Conservation (phyloP, 2,888 invertebrate genomes). For the Rugalucina vietnamica region DNA sequence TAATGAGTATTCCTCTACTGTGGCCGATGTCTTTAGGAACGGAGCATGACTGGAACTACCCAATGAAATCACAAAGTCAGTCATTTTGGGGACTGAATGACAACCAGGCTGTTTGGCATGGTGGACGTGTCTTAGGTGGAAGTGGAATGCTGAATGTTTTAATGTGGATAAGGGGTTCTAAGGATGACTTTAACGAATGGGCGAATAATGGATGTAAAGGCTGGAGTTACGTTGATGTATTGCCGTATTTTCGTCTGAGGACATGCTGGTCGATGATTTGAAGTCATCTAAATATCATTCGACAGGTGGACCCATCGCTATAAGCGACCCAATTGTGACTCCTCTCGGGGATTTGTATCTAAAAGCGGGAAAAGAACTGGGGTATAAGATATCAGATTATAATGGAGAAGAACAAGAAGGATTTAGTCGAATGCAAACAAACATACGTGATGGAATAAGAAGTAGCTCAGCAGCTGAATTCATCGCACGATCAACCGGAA, state of each 20-base stretch:
- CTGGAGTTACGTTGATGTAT: constrained; percentile 93
- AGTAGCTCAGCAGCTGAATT: constrained; percentile 78
- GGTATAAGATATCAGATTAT: constrained; percentile 85
- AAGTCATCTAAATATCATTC: constrained; percentile 75
- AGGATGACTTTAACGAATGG: constrained; percentile 95
- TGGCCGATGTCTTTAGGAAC: constrained; percentile 81
- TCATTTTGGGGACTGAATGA: constrained; percentile 14
- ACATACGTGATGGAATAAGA: constrained; percentile 70
- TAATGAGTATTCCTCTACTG: constrained; percentile 82
- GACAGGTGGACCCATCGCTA: constrained; percentile 74
- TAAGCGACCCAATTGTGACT: constrained; percentile 67
- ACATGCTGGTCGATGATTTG: constrained; percentile 80
- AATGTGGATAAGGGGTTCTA: constrained; percentile 94
- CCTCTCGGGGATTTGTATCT: constrained; percentile 72
- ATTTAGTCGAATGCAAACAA: constrained; percentile 35
- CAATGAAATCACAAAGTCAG: constrained; percentile 82
- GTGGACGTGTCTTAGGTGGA: constrained; percentile 95
- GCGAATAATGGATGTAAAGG: constrained; percentile 93
- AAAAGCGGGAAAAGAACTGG: constrained; percentile 87
- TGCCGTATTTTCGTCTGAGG: constrained; percentile 85
- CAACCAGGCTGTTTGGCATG: constrained; percentile 93
- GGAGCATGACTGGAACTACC: constrained; percentile 82
- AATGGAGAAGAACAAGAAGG: constrained; percentile 45
- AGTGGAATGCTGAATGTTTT: constrained; percentile 95
- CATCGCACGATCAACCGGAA: constrained; percentile 68